A percentile compares a stretch with the other conserved stretches of the same genome.
phyloP scores from a whole-genome alignment of 92 coral and sea anemone genomes.

The Plumapathes pennacea region DNA sequence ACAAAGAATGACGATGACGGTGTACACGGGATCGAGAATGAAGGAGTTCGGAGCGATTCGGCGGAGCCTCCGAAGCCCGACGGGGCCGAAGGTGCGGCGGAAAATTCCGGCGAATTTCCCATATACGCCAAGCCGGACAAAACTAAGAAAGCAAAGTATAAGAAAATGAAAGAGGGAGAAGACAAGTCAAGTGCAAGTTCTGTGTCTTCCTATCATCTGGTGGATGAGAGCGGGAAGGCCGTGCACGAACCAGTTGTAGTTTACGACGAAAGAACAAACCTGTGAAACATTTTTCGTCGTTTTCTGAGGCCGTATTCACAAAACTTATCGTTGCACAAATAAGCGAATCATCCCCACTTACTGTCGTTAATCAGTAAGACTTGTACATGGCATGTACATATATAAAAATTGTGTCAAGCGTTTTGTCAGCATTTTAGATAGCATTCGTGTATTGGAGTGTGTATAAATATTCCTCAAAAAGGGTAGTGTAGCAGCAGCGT shows the following conservation, averaged over 20 bases:
- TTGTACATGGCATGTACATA: too few relatives aligned
- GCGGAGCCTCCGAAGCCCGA: neutral
- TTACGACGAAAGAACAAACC: conserved; percentile 82
- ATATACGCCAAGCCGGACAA: conserved; percentile 5
- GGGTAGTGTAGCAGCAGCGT: too few relatives aligned
- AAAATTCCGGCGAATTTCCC: too few relatives aligned
- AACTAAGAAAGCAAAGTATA: conserved; percentile 12
- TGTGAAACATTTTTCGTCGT: conserved; percentile 16
- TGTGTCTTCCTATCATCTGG: neutral
- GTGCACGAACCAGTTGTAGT: conserved; percentile 82
- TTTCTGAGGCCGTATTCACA: neutral
- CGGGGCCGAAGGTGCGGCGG: too few relatives aligned
- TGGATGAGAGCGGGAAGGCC: neutral
- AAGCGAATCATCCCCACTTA: too few relatives aligned
- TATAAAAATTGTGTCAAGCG: too few relatives aligned
- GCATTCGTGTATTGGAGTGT: too few relatives aligned
- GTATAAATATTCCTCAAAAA: too few relatives aligned
- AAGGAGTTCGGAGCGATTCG: neutral
- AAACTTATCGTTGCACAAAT: neutral
- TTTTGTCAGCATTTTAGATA: too few relatives aligned
- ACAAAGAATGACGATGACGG: neutral
- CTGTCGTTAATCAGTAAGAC: too few relatives aligned
- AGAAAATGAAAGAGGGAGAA: neutral
- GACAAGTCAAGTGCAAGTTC: conserved; percentile 1
- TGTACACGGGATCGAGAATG: conserved; percentile 3